Conservation (phyloP, 2,797 vertebrate species). For the Oreonectes daqikongensis region DNA sequence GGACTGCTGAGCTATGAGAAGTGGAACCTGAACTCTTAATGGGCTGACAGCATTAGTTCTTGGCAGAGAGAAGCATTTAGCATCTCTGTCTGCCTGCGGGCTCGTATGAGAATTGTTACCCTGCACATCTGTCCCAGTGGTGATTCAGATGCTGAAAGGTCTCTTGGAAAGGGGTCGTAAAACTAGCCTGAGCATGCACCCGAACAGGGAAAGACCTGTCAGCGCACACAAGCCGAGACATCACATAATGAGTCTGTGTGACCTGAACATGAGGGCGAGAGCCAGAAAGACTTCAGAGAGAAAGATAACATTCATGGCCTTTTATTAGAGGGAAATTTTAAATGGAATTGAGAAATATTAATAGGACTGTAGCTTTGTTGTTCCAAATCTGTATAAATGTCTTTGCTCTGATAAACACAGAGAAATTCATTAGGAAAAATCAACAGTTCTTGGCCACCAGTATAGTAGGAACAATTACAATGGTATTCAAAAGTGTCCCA, state of each 20-base stretch:
- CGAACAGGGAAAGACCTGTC: conserved; percentile 2
- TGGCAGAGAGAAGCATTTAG: conserved; percentile 15
- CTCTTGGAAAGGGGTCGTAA: conserved; percentile 25
- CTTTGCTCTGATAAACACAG: too few relatives aligned
- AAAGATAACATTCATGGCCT: neutral
- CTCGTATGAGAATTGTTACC: conserved; percentile 34
- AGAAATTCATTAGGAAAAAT: too few relatives aligned
- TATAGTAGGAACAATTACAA: too few relatives aligned
- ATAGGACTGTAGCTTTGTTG: too few relatives aligned
- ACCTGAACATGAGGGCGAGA: conserved; percentile 22
- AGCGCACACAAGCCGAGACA: conserved; percentile 23
- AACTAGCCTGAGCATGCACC: conserved; percentile 33
- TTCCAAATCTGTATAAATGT: too few relatives aligned
- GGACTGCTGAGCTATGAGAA: conserved; percentile 12
- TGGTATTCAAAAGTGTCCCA: too few relatives aligned
- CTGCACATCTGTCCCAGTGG: conserved; percentile 22
- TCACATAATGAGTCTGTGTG: conserved; percentile 23
- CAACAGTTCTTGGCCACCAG: too few relatives aligned
- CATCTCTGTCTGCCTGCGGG: conserved; percentile 9
- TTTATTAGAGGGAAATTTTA: neutral
- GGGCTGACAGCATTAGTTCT: conserved; percentile 26
- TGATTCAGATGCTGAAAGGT: conserved; percentile 24
- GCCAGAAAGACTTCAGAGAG: neutral
- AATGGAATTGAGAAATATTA: too few relatives aligned
- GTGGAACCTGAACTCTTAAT: conserved; percentile 26